Conservation (phyloP, 2,113 vertebrate genomes). For the Pterocles gutturalis region DNA sequence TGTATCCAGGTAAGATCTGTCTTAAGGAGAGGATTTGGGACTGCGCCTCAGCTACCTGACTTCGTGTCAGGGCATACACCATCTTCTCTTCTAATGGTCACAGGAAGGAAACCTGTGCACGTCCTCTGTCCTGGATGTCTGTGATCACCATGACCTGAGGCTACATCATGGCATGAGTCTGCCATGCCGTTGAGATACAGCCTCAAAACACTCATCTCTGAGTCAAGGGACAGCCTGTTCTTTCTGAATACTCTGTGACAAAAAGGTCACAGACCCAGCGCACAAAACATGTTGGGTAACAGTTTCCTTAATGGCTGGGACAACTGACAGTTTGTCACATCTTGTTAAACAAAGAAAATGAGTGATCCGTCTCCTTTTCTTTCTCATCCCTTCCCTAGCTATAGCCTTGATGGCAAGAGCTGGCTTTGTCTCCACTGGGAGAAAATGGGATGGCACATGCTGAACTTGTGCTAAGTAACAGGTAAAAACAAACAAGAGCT, state of each 20-base stretch:
- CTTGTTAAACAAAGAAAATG: not conserved
- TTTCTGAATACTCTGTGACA: not conserved
- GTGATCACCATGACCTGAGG: not conserved
- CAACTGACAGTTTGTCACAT: not conserved
- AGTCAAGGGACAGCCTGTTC: not conserved
- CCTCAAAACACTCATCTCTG: not conserved
- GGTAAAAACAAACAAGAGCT: not conserved
- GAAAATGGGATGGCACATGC: not conserved
- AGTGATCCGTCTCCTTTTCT: not conserved
- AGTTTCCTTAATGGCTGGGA: not conserved
- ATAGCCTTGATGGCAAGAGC: not conserved
- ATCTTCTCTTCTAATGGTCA: not conserved
- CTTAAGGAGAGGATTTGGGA: not conserved
- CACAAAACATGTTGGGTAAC: not conserved
- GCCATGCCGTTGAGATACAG: not conserved
- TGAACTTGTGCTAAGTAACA: not conserved
- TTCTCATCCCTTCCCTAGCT: not conserved
- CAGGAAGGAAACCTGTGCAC: not conserved
- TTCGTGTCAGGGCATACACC: not conserved
- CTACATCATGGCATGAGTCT: not conserved
- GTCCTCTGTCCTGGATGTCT: not conserved
- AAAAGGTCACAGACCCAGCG: not conserved
- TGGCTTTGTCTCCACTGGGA: not conserved
- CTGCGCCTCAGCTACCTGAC: not conserved
- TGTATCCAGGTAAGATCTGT: not conserved